Percentiles rank a stretch among this genome's conserved stretches.
phyloP scores from a whole-genome alignment of 1,140 invertebrate species.

The Eufriesea mexicana region DNA sequence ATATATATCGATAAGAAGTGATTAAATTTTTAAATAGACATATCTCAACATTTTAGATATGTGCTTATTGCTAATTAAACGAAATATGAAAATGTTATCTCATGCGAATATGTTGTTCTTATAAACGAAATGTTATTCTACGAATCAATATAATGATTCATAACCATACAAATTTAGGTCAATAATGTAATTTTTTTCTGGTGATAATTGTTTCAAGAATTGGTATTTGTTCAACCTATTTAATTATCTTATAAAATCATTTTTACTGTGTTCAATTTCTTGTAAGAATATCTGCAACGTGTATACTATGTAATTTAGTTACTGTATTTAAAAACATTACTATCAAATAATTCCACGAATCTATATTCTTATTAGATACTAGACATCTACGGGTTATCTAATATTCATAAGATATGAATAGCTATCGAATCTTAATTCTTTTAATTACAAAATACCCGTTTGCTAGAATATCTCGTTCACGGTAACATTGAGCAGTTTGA shows the following conservation, averaged over 20 bases:
- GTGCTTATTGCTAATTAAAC: not conserved
- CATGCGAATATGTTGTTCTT: not conserved
- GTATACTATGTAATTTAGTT: no score
- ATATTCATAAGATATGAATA: not conserved
- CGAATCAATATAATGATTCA: not conserved
- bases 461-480: not conserved
- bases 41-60: not conserved
- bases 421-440: not conserved
- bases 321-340: not conserved
- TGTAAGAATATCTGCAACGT: not conserved
- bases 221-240: not conserved
- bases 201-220: not conserved
- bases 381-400: not conserved
- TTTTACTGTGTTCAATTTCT: not conserved
- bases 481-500: slow-evolving; percentile 7
- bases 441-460: not conserved
- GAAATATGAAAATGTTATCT: not conserved
- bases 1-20: not conserved
- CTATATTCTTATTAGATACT: not conserved
- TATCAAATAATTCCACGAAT: not conserved
- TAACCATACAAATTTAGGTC: slow-evolving; percentile 4
- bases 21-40: not conserved
- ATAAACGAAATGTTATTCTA: not conserved
- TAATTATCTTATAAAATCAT: not conserved
- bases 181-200: not conserved